Evolutionary conservation across 2,113 vertebrate species (phyloP).

Genomic region (Trachemys scripta): DNA sequence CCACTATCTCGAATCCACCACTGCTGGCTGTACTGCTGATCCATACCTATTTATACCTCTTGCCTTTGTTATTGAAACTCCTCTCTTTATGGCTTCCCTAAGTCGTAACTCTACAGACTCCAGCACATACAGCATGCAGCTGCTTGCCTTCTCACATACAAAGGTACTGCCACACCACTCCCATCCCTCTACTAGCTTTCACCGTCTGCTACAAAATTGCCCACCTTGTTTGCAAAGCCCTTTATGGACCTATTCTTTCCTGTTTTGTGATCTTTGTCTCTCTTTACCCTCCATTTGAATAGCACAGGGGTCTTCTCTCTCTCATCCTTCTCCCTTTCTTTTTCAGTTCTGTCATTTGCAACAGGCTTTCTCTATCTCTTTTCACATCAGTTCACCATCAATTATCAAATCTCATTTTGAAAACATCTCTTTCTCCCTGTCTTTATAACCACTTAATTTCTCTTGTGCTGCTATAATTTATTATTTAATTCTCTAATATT

Average conservation of each 20-base stretch:
- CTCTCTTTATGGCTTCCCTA: neutral
- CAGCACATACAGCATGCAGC: neutral
- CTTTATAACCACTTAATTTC: neutral
- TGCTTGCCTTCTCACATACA: neutral
- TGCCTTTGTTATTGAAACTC: neutral
- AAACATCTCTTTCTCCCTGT: neutral
- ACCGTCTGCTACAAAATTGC: neutral
- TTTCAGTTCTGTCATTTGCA: neutral
- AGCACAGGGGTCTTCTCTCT: neutral
- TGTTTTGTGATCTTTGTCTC: neutral
- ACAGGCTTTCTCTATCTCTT: neutral
- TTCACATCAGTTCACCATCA: neutral
- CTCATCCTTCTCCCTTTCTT: neutral
- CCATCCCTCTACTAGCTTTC: neutral
- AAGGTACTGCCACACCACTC: neutral
- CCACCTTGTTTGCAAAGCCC: neutral
- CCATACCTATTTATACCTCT: neutral
- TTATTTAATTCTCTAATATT: constrained; percentile 41
- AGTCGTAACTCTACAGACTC: neutral
- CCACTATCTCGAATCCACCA: neutral
- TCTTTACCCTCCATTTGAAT: neutral
- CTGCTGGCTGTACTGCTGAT: neutral
- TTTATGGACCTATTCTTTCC: neutral
- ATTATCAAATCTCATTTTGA: neutral
- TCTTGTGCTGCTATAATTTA: neutral